Evolutionary conservation across 2,797 vertebrate species (phyloP), one percentile per base, ranked within the genome.

Genomic region (Mallotus villosus): DNA sequence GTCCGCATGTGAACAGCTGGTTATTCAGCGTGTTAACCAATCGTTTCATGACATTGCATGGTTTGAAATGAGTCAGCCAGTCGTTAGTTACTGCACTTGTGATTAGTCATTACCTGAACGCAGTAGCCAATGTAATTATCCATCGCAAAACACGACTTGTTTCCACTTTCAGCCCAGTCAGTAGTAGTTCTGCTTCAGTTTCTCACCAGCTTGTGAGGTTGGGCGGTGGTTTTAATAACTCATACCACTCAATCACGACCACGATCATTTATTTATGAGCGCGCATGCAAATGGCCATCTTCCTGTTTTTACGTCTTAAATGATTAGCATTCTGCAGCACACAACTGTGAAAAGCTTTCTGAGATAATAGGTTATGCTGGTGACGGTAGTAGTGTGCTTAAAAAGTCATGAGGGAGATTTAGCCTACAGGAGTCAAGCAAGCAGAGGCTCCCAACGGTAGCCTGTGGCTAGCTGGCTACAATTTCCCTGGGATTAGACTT

Each of bases 181-280:
- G 41, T 46, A 8, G 41, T 46, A 46, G 41, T 46, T 46, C 9
- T 12, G 8, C 41, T 46, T 46, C 12, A 14, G 1, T 46, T 46
- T 71, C 19, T 53, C 25, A 8, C 61, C 25, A 69, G 64, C 17
- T 19, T 22, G 67, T 41, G 32, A 73, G 57, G 65, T 62, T 62
- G 21, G 59, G 24, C 21, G 57, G 32, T 49, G 62, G 63, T 75
- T 46, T 74, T 62, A 77, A 72, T 67, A 55, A 21, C 57, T 37
- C n/a, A 46, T 37, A 78, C 57, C 61, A 57, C 64, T 79, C 57
- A 61, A 67, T 79, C 78, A 77, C 57, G 53, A 16, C 63, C 41
- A n/a, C 63, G 46, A 79, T 84, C 46, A 74, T 85, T 73, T 81
- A 87, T 84, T 72, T 76, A 76, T 82, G 77, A 74, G 55, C 75